Evolutionary conservation across 1,140 invertebrate species (phyloP), one percentile per base, ranked within the genome.

Genomic region (Pseudobourletiella spinata): DNA sequence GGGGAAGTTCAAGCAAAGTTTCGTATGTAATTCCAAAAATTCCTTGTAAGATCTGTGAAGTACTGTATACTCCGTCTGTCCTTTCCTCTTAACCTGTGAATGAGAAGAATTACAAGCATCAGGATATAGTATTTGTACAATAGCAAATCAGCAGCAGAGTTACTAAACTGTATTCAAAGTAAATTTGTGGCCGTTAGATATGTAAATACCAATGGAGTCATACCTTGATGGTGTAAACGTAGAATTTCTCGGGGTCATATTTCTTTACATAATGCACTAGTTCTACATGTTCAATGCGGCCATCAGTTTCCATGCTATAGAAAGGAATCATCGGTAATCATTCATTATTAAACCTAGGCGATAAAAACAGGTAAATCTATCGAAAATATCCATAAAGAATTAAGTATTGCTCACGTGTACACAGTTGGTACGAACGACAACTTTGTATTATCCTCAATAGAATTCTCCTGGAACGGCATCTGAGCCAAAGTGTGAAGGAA

Each of bases 401-500:
- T n/a, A 6, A 61, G 6, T 43, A 29, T 22, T 63, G 80, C 84
- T 84, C 73, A 95, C 92, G 86, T 94, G 74, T 94, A 97, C 55
- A 87, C 88, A 69, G 91, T 85, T 1, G 94, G 91, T 73, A 96
- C 90, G 77, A 98, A 98, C 0, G 91, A 93, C 0, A 98, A 77
- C 16, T 52, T 65, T 14, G 95, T 76, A 68, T 89, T 84, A 15
- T 85, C 88, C 64, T 86, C 88, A 62, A 82, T 83, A 70, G 91
- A 87, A 58, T 92, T 89, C 2, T 85, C 86, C 32, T 87, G 11
- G 66, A 95, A 95, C 63, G 92, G 82, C 60, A 96, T 77, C 74
- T 99, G 96, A 2, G 92, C 94, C 66, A 99, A 76, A 76, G 96
- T 98, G 75, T 98, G 95, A 25, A 98, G 77, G 75, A 98, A 98